Base-by-base conservation (phyloP, 2,797 vertebrate genomes). In the Gadopsis bispinosus region DNA sequence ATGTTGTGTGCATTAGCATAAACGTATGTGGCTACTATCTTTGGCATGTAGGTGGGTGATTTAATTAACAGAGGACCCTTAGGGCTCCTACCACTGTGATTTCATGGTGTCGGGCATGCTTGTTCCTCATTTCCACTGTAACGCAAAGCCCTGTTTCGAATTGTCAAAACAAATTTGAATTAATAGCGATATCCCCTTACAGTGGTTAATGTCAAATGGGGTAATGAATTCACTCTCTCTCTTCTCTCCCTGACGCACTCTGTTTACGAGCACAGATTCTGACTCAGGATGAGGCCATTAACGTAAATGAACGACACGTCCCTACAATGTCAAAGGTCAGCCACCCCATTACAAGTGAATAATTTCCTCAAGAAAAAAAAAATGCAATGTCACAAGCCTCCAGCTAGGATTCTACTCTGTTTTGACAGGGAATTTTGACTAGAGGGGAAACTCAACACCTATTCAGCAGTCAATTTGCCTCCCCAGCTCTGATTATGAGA, bases 381-480 rank as follows among this genome's bases (percentile, higher is more conserved):
- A 77, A 61, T n/a, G 53, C 50, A 54, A 72, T 55, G 79, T 73
- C 58, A 59, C 76, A 79, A 74, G 75, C 74, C 73, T 84, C 64
- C 48, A 77, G 82, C 79, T 53, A 69, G 53, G 29, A 79, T 85
- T 83, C 65, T 68, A 56, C 88, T 90, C 83, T 77, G 77, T 81
- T 86, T 82, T 84, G 91, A 91, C 81, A 84, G 85, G 65, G 67
- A 54, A 82, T 92, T 88, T 85, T 73, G 72, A 80, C 85, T 70
- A 12, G 74, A 83, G 73, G 74, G 60, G 76, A 79, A 90, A 80
- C 75, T 88, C 85, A 63, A 79, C 91, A 90, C 89, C 81, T 89
- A 83, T 93, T 92, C 89, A 81, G 86, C 85, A 89, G 91, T 93
- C 86, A 91, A 84, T 92, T 92, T 92, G 81, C 84, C 86, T 88